A percentile compares a stretch with the other conserved stretches of the same genome.
Evolutionary conservation across 2,113 vertebrate species (phyloP).

Genomic region (Bothrops jararaca): DNA sequence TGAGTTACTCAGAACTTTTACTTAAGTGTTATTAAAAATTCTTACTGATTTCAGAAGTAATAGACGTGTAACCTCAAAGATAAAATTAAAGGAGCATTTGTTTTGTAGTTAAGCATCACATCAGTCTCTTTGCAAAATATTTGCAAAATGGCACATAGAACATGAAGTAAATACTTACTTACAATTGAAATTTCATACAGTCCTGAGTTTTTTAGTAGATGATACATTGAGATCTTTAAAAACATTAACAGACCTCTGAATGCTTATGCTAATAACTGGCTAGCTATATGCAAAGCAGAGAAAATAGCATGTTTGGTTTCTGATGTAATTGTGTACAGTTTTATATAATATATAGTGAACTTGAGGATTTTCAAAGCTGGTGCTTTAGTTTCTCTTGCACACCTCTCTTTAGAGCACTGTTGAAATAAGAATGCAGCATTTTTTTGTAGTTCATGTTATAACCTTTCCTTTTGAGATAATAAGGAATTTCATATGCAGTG

Average conservation of each 20-base stretch:
- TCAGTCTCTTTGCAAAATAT: not conserved
- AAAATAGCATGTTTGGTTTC: not conserved
- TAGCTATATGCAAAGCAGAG: not conserved
- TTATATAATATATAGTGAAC: not conserved
- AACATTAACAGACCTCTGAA: not conserved
- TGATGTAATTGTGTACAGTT: not conserved
- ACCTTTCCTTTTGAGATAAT: not conserved
- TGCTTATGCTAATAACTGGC: not conserved
- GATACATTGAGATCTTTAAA: not conserved
- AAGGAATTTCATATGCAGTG: not conserved
- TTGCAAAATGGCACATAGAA: not conserved
- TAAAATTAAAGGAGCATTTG: not conserved
- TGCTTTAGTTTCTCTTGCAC: not conserved
- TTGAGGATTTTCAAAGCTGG: not conserved
- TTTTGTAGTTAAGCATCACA: not conserved
- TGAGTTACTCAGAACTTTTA: not conserved
- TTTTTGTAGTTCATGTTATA: not conserved
- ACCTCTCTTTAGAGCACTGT: not conserved
- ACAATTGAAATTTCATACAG: not conserved
- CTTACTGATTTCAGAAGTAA: not conserved
- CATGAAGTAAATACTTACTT: not conserved
- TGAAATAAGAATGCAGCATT: not conserved
- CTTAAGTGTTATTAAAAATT: rapidly evolving
- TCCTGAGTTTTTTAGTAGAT: not conserved
- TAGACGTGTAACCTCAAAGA: not conserved